phyloP scores from a whole-genome alignment of 2,797 vertebrate species.

The Champsocephalus esox region DNA sequence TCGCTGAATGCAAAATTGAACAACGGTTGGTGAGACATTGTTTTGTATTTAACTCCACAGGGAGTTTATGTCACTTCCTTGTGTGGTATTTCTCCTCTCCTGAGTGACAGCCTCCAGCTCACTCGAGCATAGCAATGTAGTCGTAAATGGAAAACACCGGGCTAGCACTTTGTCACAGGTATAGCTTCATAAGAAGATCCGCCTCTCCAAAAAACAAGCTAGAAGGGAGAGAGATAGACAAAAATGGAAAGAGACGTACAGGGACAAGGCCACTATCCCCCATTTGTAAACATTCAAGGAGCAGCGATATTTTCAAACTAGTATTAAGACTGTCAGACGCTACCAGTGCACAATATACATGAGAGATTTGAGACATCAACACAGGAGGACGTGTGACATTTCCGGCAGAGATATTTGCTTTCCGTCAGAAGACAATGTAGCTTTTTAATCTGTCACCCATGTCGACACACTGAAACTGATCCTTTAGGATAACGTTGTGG shows the following conservation, averaged over 20 bases:
- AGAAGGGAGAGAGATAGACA: slow-evolving; percentile 16
- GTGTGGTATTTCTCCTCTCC: slow-evolving; percentile 61
- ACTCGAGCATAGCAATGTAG: slow-evolving; percentile 69
- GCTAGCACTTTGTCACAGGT: slow-evolving; percentile 73
- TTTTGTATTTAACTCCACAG: slow-evolving; percentile 73
- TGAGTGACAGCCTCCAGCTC: slow-evolving; percentile 71
- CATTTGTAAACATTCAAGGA: slow-evolving; percentile 31
- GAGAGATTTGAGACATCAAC: slow-evolving; percentile 21
- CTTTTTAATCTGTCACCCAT: slow-evolving; percentile 21
- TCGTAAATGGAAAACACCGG: slow-evolving; percentile 73
- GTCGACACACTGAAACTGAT: slow-evolving; percentile 19
- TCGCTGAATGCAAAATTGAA: slow-evolving; percentile 68
- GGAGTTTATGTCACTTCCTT: slow-evolving; percentile 67
- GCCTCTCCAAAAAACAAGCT: slow-evolving; percentile 37
- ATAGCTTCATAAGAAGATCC: slow-evolving; percentile 63
- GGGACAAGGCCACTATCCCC: slow-evolving; percentile 19
- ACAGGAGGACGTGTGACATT: slow-evolving; percentile 3
- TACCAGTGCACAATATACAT: neutral
- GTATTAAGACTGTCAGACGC: slow-evolving; percentile 10
- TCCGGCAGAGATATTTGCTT: slow-evolving; percentile 11
- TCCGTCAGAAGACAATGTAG: slow-evolving; percentile 16
- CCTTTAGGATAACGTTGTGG: neutral
- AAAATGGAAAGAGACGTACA: slow-evolving; percentile 9
- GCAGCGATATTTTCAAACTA: neutral
- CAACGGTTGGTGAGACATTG: slow-evolving; percentile 63